These are phyloP conservation scores for Urocynchramus pylzowi DNA, from an alignment of 2,113 vertebrate species.

Conservation along the genomic window DNA sequence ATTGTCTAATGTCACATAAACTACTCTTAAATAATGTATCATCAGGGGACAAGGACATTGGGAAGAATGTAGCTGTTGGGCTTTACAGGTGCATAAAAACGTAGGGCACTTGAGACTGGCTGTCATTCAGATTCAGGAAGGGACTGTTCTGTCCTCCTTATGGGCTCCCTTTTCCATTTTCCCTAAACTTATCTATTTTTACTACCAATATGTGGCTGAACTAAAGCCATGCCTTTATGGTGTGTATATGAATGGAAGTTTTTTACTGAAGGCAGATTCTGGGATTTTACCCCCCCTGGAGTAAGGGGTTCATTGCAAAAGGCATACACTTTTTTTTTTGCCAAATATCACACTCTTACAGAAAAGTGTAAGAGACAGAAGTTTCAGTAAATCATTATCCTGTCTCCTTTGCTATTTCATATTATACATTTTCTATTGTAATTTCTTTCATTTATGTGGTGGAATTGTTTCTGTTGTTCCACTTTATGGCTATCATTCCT, in stretches of 20 bases:
- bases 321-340: not conserved
- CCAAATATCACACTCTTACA: not conserved
- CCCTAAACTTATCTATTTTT: not conserved
- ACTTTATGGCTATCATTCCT: not conserved
- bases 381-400: not conserved
- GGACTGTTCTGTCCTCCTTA: not conserved
- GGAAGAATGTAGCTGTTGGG: not conserved
- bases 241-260: not conserved
- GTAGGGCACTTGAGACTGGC: fast-evolving
- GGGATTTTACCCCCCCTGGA: not conserved
- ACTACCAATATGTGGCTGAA: not conserved
- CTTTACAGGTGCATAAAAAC: not conserved
- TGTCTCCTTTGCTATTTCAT: not conserved
- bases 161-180: not conserved
- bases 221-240: not conserved
- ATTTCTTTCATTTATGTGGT: not conserved
- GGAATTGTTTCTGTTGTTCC: not conserved
- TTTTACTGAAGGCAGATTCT: not conserved
- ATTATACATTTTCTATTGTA: not conserved
- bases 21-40: not conserved
- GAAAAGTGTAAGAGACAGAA: not conserved
- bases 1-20: not conserved
- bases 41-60: not conserved
- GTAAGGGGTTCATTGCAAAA: not conserved
- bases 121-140: not conserved